Evolutionary conservation across 2,797 vertebrate species (phyloP).

Genomic region (Sarcophilus harrisii): DNA sequence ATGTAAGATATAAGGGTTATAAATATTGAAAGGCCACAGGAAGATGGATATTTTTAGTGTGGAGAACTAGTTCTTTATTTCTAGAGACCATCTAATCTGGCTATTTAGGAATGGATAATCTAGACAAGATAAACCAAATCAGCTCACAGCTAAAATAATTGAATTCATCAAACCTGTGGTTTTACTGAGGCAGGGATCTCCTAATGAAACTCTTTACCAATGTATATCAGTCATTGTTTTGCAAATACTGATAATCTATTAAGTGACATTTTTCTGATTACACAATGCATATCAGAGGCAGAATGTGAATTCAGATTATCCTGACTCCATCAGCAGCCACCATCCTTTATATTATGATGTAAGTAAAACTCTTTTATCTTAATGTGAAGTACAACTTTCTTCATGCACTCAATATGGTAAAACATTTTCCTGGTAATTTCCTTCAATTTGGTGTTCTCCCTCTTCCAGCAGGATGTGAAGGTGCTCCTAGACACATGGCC

Average conservation of each 20-base stretch:
- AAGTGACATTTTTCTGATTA: neutral
- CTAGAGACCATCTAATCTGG: neutral
- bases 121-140: neutral
- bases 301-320: neutral
- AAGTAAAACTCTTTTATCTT: neutral
- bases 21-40: neutral
- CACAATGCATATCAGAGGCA: neutral
- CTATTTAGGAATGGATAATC: neutral
- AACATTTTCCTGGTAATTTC: neutral
- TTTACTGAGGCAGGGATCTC: neutral
- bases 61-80: neutral
- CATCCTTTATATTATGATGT: neutral
- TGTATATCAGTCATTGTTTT: neutral
- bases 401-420: neutral
- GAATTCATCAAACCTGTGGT: neutral
- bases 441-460: neutral
- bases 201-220: neutral
- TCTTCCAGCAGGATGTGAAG: slow-evolving; percentile 20
- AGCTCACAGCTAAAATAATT: slow-evolving; percentile 17
- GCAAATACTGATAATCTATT: neutral
- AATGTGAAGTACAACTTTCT: neutral
- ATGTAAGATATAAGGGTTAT: neutral
- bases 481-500: slow-evolving; percentile 69
- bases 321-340: neutral
- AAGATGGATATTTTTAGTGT: neutral